Percentiles rank a stretch among this genome's conserved stretches.
phyloP scores from a whole-genome alignment of 2,797 vertebrate species.

The Pitangus sulphuratus region DNA sequence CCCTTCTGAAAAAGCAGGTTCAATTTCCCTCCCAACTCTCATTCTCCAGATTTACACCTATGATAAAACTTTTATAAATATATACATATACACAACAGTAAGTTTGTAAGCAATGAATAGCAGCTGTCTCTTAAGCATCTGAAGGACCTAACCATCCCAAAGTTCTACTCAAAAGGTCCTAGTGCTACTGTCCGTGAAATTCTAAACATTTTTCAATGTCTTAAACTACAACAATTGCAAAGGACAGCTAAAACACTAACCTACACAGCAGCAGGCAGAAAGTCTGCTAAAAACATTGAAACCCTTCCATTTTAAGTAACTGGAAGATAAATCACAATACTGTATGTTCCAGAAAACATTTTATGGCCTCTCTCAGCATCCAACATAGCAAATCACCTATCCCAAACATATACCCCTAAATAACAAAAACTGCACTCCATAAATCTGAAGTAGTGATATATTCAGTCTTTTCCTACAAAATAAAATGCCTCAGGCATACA shows the following conservation, averaged over 20 bases:
- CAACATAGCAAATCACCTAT: background rate
- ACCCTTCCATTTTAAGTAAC: background rate
- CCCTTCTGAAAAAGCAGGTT: background rate
- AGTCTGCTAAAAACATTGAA: background rate
- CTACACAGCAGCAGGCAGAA: background rate
- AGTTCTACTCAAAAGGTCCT: background rate
- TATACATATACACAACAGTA: fast-evolving
- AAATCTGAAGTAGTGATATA: background rate
- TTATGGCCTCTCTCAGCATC: background rate
- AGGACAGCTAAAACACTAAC: background rate
- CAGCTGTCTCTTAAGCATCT: background rate
- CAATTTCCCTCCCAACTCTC: background rate
- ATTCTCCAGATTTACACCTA: background rate
- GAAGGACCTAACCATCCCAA: background rate
- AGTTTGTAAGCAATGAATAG: background rate
- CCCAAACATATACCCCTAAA: fast-evolving
- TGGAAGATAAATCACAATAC: background rate
- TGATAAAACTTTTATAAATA: background rate
- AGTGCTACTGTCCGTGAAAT: background rate
- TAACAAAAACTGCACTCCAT: background rate
- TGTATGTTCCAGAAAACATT: background rate
- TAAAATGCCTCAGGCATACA: background rate
- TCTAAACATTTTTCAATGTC: background rate
- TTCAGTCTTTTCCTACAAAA: background rate
- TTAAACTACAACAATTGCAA: background rate